Evolutionary conservation across 2,888 invertebrate genomes (phyloP).

Genomic region (Sialis lutaria): DNA sequence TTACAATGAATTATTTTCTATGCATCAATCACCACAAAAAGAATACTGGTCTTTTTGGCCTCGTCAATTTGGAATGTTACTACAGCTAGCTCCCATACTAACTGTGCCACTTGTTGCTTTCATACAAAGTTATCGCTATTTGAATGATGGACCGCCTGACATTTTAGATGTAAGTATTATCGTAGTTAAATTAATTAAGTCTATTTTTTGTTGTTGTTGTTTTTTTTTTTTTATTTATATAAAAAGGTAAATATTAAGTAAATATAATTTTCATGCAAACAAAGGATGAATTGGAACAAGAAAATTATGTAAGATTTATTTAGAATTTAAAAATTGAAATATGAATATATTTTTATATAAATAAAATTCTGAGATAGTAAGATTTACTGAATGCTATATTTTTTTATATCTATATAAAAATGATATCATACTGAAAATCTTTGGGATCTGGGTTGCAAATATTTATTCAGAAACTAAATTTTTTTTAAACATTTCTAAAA

Average conservation of each 20-base stretch:
- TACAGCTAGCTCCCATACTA: slow-evolving; percentile 62
- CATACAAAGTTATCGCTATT: slow-evolving; percentile 56
- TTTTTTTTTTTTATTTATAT: too few relatives aligned
- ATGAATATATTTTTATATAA: too few relatives aligned
- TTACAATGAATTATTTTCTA: slow-evolving; percentile 46
- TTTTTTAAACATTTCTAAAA: too few relatives aligned
- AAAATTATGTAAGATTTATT: slow-evolving; percentile 4
- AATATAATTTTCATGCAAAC: background rate
- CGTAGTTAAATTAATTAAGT: background rate
- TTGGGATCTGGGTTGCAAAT: too few relatives aligned
- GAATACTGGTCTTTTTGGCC: slow-evolving; percentile 72
- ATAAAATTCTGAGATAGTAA: too few relatives aligned
- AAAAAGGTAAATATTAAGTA: too few relatives aligned
- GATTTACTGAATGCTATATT: too few relatives aligned
- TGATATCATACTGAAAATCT: too few relatives aligned
- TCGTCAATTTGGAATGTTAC: slow-evolving; percentile 54
- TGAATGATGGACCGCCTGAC: slow-evolving; percentile 70
- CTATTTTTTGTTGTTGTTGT: background rate
- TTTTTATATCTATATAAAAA: too few relatives aligned
- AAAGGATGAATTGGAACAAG: slow-evolving; percentile 3
- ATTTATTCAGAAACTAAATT: too few relatives aligned
- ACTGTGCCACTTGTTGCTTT: slow-evolving; percentile 55
- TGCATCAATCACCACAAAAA: slow-evolving; percentile 35
- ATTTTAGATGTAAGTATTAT: slow-evolving; percentile 57
- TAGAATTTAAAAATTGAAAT: too few relatives aligned